Base-by-base conservation (phyloP, 2,797 vertebrate genomes). In the Adelosebastes latens region DNA sequence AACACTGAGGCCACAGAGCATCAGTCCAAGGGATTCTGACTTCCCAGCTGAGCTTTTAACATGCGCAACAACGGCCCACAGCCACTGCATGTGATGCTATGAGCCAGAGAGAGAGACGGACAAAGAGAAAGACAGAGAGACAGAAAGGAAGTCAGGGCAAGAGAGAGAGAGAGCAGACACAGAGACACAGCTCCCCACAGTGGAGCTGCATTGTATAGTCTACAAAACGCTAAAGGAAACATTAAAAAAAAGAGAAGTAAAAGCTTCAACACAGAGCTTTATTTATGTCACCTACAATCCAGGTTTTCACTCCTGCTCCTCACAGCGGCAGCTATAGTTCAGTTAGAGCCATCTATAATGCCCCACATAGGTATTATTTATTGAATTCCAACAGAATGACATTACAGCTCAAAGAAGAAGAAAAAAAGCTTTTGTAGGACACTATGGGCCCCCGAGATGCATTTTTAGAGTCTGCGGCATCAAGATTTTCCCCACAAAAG, bases 121-220 rank as follows among this genome's bases (percentile, higher is more conserved):
- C 6, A 53, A 74, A 79, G 14, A 59, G 67, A 42, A 8, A 36
- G 75, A 66, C 16, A 60, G 77, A 77, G 5, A 59, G 72, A 74
- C 24, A 53, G 73, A 75, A 49, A 73, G 53, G 55, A 58, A 73
- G 32, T 58, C 20, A 31, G n/a, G 34, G 64, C 36, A 14, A 72
- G 4, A 27, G 64, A 67, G 27, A 56, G 64, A 87, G 85, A 88
- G 80, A 84, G 79, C 67, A 88, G 83, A 79, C 42, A 24, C 88
- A 94, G 93, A 86, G 91, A 88, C 89, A 94, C 91, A 94, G 96
- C 94, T 93, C 95, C 96, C 93, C 96, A 87, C 94, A 94, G 96
- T 96, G 96, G 95, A 93, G 59, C 81, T 65, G 39, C 9, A 56
- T 63, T 84, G 91, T 42, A 93, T 80, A 72, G 72, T 74, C 80